Conservation (phyloP, 2,888 invertebrate species). For the Tetranychus truncatus region DNA sequence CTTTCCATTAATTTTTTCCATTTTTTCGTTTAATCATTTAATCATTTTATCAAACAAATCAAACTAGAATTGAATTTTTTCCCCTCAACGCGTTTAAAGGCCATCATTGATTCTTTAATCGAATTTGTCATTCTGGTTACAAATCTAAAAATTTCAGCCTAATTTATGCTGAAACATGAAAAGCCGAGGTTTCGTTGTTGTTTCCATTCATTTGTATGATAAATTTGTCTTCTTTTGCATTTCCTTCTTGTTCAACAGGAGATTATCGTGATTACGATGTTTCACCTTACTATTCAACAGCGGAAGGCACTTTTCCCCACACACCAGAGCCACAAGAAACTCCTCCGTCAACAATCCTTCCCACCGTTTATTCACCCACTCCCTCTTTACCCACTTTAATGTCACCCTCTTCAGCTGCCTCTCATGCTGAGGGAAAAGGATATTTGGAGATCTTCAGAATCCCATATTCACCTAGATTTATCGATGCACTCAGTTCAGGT, state of each 20-base stretch:
- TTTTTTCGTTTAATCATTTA: not conserved
- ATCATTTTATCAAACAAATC: not conserved
- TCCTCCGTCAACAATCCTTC: slow-evolving; percentile 18
- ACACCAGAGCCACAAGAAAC: slow-evolving; percentile 22
- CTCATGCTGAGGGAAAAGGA: slow-evolving; percentile 20
- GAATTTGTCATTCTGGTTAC: not conserved
- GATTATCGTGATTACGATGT: slow-evolving; percentile 27
- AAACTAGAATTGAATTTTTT: not conserved
- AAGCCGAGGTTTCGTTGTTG: too few relatives aligned
- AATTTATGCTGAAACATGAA: too few relatives aligned
- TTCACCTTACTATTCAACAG: slow-evolving; percentile 28
- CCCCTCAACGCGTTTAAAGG: too few relatives aligned
- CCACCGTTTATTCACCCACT: slow-evolving; percentile 22
- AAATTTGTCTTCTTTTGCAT: too few relatives aligned
- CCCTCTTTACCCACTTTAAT: slow-evolving; percentile 20
- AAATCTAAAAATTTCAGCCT: not conserved
- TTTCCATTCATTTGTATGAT: too few relatives aligned
- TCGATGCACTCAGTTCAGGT: slow-evolving; percentile 16
- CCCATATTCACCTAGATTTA: slow-evolving; percentile 12
- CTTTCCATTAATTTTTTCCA: not conserved
- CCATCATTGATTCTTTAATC: not conserved
- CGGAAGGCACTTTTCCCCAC: slow-evolving; percentile 21
- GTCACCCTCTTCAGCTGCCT: slow-evolving; percentile 21
- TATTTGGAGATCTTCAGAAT: slow-evolving; percentile 21
- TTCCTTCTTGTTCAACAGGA: slow-evolving; percentile 10